Conservation (phyloP, 2,113 vertebrate species). For the Neomonachus schauinslandi region DNA sequence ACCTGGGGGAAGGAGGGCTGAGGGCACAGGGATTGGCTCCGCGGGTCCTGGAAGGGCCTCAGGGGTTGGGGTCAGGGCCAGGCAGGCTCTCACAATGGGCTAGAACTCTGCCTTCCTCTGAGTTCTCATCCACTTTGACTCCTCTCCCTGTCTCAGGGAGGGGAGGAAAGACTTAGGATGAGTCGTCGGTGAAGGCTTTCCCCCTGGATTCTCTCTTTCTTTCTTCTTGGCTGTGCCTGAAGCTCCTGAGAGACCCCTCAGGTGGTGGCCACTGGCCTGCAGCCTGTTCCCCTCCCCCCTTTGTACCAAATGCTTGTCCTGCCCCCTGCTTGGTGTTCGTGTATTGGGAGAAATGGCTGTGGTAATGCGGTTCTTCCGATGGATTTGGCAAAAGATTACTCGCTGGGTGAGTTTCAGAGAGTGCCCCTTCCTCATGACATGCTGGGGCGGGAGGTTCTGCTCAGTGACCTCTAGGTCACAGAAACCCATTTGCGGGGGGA, state of each 20-base stretch:
- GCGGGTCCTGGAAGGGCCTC: neutral
- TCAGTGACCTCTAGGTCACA: neutral
- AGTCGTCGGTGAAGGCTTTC: neutral
- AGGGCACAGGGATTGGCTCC: neutral
- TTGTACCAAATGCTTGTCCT: neutral
- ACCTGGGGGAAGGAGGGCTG: neutral
- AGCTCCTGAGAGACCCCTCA: neutral
- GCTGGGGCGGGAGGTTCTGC: neutral
- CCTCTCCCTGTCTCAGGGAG: conserved; percentile 75
- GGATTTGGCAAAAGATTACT: conserved; percentile 66
- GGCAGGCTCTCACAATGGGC: conserved; percentile 76
- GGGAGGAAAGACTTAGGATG: conserved; percentile 62
- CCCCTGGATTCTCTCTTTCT: conserved; percentile 16
- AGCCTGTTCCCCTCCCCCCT: neutral
- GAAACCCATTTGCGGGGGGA: neutral
- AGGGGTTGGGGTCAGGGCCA: conserved; percentile 34
- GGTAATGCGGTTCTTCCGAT: conserved; percentile 40
- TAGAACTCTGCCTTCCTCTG: conserved; percentile 64
- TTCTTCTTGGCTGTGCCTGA: conserved; percentile 32
- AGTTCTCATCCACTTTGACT: conserved; percentile 68
- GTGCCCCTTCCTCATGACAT: neutral
- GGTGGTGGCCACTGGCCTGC: neutral
- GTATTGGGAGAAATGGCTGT: neutral
- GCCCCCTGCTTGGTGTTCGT: neutral
- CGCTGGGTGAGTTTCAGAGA: conserved; percentile 67